phyloP scores from a whole-genome alignment of 2,888 invertebrate species.

The Idaea aversata region DNA sequence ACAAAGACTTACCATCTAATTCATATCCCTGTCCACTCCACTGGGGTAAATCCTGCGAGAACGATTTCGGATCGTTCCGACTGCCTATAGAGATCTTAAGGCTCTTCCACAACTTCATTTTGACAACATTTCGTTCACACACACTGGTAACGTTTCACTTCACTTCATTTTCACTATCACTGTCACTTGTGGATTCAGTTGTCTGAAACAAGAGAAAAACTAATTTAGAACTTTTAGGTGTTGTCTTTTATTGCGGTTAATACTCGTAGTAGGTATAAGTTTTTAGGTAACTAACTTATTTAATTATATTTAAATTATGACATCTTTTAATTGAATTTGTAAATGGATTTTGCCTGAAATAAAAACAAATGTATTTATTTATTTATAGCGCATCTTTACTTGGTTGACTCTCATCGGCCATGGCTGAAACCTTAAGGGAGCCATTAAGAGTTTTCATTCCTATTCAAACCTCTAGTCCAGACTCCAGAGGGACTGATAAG shows the following conservation, averaged over 20 bases:
- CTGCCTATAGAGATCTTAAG: conserved; percentile 75
- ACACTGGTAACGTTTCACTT: conserved; percentile 34
- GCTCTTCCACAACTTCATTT: conserved; percentile 78
- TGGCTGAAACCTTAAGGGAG: no score
- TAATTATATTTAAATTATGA: neutral
- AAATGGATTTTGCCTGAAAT: no score
- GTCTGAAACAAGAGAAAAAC: conserved; percentile 28
- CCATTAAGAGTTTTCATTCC: no score
- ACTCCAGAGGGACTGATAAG: neutral
- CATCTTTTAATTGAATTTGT: no score
- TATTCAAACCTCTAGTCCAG: no score
- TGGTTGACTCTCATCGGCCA: no score
- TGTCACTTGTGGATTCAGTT: conserved; percentile 30
- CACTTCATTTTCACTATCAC: conserved; percentile 41
- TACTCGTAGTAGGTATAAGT: no score
- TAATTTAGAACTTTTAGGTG: neutral
- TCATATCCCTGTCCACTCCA: conserved; percentile 73
- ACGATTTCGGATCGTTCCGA: conserved; percentile 62
- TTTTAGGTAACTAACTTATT: neutral
- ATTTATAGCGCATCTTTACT: no score
- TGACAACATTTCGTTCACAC: conserved; percentile 64
- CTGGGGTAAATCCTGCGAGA: conserved; percentile 65
- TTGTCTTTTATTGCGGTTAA: conserved; percentile 2
- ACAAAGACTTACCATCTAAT: conserved; percentile 56
- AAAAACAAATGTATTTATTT: no score